These are phyloP conservation scores for Platyscapa corneri DNA, from an alignment of 1,140 invertebrate genomes.

Conservation along the genomic window DNA sequence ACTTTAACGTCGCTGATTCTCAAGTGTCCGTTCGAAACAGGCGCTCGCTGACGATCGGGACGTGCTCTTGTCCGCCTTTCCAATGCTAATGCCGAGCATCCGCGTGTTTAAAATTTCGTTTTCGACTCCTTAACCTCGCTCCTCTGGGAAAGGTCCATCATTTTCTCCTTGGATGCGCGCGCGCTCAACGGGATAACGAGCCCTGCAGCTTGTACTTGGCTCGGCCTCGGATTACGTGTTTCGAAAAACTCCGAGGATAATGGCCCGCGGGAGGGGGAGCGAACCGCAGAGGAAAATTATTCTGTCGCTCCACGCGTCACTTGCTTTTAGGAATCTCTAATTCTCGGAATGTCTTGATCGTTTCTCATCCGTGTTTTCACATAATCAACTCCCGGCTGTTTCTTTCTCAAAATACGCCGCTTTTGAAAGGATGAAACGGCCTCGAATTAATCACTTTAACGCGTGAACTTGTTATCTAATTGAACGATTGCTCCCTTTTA, in stretches of 20 bases:
- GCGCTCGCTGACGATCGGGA: not conserved
- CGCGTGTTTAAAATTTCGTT: slow-evolving; percentile 6
- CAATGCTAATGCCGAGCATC: slow-evolving; percentile 28
- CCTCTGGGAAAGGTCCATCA: slow-evolving; percentile 30
- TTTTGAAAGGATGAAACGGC: not conserved
- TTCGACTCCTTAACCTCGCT: slow-evolving; percentile 17
- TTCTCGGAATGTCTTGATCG: slow-evolving; percentile 27
- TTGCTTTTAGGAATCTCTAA: slow-evolving; percentile 29
- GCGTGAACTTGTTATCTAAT: slow-evolving; percentile 5
- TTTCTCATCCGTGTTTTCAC: slow-evolving; percentile 38
- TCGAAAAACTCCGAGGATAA: slow-evolving; percentile 18
- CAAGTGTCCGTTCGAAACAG: not conserved
- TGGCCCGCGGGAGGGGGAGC: not conserved
- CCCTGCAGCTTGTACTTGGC: slow-evolving; percentile 16
- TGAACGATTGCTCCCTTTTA: slow-evolving; percentile 7
- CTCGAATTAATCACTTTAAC: not conserved
- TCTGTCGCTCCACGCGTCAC: slow-evolving; percentile 32
- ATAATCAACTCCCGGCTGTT: slow-evolving; percentile 3
- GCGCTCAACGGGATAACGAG: slow-evolving; percentile 44
- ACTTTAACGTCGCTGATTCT: not conserved
- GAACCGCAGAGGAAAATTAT: slow-evolving; percentile 32
- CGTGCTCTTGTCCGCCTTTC: not conserved
- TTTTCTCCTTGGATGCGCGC: slow-evolving; percentile 44
- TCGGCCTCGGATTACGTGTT: slow-evolving; percentile 49
- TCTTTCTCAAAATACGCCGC: not conserved